Evolutionary conservation across 2,797 vertebrate species (phyloP).

Genomic region (Denticeps clupeoides): DNA sequence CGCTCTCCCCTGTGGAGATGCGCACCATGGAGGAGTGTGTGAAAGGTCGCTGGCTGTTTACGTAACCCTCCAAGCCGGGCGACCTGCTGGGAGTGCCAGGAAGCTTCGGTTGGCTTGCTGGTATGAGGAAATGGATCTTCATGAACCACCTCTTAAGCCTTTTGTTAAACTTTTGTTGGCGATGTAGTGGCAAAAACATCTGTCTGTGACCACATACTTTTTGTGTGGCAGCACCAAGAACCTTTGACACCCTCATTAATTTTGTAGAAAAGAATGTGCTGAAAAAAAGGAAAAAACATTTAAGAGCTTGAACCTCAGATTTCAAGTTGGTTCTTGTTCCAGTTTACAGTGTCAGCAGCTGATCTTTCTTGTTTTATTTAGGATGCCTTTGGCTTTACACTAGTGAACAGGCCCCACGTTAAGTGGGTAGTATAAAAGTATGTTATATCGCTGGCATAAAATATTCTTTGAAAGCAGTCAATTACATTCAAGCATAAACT

Average conservation of each 20-base stretch:
- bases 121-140: no score
- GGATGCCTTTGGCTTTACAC: neutral
- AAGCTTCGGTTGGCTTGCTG: no score
- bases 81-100: no score
- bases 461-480: neutral
- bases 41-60: slow-evolving; percentile 1
- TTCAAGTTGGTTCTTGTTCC: slow-evolving; percentile 39
- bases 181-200: no score
- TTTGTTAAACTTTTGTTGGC: no score
- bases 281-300: neutral
- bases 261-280: slow-evolving; percentile 18
- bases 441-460: no score
- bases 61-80: slow-evolving; percentile 3
- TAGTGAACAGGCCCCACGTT: no score
- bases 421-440: no score
- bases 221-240: no score
- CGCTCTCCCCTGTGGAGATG: neutral
- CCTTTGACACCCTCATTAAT: slow-evolving; percentile 16
- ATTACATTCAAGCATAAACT: no score
- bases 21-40: neutral
- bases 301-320: slow-evolving; percentile 28
- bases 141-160: no score
- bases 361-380: slow-evolving; percentile 33
- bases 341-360: slow-evolving; percentile 19
- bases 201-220: no score